phyloP scores from a whole-genome alignment of 2,797 vertebrate species.

The Enteromius viviparus region DNA sequence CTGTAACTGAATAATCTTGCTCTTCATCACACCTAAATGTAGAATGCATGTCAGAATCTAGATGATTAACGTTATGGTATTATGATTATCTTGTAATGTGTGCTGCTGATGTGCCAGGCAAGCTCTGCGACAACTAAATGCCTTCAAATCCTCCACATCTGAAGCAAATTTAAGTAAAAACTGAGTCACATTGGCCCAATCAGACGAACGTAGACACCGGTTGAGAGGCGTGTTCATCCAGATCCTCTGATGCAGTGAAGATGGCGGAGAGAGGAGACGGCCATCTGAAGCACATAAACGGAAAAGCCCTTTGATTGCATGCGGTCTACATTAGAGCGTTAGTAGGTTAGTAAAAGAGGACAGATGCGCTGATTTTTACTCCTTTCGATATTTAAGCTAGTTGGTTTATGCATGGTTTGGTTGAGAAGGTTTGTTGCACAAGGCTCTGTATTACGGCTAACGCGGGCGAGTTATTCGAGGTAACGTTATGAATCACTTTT shows the following conservation, averaged over 20 bases:
- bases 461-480: not conserved
- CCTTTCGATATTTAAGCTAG: not conserved
- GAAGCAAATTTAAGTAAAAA: not conserved
- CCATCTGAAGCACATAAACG: slow-evolving; percentile 11
- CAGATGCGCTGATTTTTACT: not conserved
- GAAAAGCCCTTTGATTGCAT: not conserved
- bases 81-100: not conserved
- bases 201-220: slow-evolving; percentile 14
- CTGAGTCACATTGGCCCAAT: slow-evolving; percentile 18
- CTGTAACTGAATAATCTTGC: not conserved
- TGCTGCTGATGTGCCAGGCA: not conserved
- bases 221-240: slow-evolving; percentile 45
- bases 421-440: not conserved
- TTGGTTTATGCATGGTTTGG: not conserved
- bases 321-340: not conserved
- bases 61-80: not conserved
- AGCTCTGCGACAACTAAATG: no score
- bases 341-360: slow-evolving; percentile 41
- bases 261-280: slow-evolving; percentile 54
- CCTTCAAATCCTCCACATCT: not conserved
- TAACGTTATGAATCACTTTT: not conserved
- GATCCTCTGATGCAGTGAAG: slow-evolving; percentile 33
- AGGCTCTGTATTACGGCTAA: not conserved
- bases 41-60: not conserved
- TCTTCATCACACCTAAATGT: not conserved